These are phyloP conservation scores for Drosophila anceps DNA, from an alignment of 2,888 invertebrate species.

Conservation along the genomic window DNA sequence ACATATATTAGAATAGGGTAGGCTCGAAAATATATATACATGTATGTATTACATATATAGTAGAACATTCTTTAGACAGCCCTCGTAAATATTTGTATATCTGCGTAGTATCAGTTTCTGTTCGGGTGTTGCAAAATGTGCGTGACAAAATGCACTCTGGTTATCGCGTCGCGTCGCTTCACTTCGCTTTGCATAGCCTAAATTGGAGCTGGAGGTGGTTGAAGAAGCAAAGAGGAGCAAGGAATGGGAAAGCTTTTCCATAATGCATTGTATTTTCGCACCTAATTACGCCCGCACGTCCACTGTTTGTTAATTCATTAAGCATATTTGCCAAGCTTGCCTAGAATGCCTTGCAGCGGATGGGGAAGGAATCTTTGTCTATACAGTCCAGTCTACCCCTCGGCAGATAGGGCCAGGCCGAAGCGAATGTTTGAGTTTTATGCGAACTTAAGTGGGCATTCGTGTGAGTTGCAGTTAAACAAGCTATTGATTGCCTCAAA, in stretches of 20 bases:
- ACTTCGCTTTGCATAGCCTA: slow-evolving; percentile 50
- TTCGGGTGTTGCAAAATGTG: slow-evolving; percentile 45
- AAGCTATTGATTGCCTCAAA: slow-evolving; percentile 45
- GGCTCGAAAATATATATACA: neutral
- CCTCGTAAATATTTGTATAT: slow-evolving; percentile 1
- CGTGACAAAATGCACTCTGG: slow-evolving; percentile 71
- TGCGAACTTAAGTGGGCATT: slow-evolving; percentile 25
- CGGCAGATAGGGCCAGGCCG: slow-evolving; percentile 27
- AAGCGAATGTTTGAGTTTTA: slow-evolving; percentile 1
- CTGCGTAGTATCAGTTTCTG: slow-evolving; percentile 24
- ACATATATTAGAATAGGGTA: neutral
- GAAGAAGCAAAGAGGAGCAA: neutral
- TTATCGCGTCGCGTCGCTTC: slow-evolving; percentile 43
- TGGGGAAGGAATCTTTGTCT: neutral
- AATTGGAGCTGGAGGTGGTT: slow-evolving; percentile 30
- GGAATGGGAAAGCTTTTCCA: slow-evolving; percentile 2
- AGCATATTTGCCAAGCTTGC: slow-evolving; percentile 50
- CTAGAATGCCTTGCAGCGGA: slow-evolving; percentile 1
- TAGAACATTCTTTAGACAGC: neutral
- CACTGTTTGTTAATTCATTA: slow-evolving; percentile 60
- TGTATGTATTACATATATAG: too few species aligned
- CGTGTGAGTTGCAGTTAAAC: slow-evolving; percentile 19
- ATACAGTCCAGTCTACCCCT: neutral
- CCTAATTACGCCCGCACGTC: slow-evolving; percentile 53
- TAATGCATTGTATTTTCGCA: slow-evolving; percentile 54